Base-by-base conservation (phyloP, 1,140 invertebrate genomes). In the Agraylea sexmaculata region DNA sequence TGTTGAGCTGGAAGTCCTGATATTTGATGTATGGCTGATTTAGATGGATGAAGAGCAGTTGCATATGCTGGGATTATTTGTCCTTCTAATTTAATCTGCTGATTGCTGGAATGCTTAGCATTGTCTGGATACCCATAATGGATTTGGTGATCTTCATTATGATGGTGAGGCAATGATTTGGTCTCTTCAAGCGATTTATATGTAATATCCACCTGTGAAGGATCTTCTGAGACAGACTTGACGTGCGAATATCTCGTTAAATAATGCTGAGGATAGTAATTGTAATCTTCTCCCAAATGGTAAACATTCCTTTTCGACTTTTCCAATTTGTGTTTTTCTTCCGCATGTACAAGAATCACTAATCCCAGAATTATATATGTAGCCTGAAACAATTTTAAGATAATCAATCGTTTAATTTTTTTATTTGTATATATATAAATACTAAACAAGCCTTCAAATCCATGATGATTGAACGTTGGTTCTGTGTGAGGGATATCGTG, bases 241-340 rank as follows among this genome's bases (percentile, higher is more conserved):
- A 40, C 23, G 27, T 43, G 40, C 33, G 37, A 23, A 22, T 33
- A 45, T 21, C 36, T 41, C 2, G 23, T 23, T 8, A 46, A 12
- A 23, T 46, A 32, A 35, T 49, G 47, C n/a, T 43, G 10, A 4
- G 43, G 47, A 11, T 46, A 10, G 5, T 43, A 8, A 17, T 28
- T 39, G 23, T 49, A 45, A 25, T 33, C 32, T 8, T 49, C 40
- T n/a, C 47, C 39, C 16, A 48, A 15, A 13, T 45, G 27, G 27
- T 41, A 43, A 20, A 49, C 38, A 8, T 38, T 38, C 12, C 43
- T 40, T 40, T 46, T 49, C 2, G 43, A 11, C 43, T 45, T 49
- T 15, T 17, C 37, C n/a, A n/a, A n/a, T n/a, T n/a, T n/a, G n/a
- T n/a, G n/a, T n/a, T n/a, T n/a, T n/a, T n/a, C n/a, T n/a, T n/a